Evolutionary conservation across 2,888 invertebrate species (phyloP).

Genomic region (Rutpela maculata): DNA sequence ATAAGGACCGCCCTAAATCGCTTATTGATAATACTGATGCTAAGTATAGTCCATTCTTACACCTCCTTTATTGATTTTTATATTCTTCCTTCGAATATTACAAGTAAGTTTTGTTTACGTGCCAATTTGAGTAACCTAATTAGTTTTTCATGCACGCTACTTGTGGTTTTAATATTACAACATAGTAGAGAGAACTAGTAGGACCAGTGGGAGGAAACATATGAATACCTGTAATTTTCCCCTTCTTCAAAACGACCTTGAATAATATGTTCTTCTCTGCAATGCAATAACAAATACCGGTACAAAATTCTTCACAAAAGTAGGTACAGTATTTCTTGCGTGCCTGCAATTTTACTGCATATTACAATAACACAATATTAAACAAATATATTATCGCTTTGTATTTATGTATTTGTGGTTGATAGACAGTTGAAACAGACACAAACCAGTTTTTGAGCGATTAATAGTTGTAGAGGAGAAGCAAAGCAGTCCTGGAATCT

Average conservation of each 20-base stretch:
- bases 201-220: not conserved
- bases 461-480: not conserved
- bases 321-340: not conserved
- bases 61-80: too few relatives aligned
- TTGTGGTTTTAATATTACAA: too few relatives aligned
- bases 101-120: too few relatives aligned
- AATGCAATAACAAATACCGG: not conserved
- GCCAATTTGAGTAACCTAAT: too few relatives aligned
- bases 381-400: not conserved
- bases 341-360: not conserved
- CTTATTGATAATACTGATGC: too few relatives aligned
- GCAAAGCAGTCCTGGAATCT: not conserved
- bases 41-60: too few relatives aligned
- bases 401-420: not conserved
- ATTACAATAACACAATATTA: not conserved
- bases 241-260: not conserved
- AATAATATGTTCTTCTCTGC: not conserved
- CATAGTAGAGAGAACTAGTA: not conserved
- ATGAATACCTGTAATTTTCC: not conserved
- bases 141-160: too few relatives aligned
- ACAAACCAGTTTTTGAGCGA: not conserved
- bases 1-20: too few relatives aligned
- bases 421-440: slow-evolving; percentile 2
- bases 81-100: too few relatives aligned
- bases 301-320: not conserved